phyloP scores from a whole-genome alignment of 2,113 vertebrate genomes.

The Caracal caracal region DNA sequence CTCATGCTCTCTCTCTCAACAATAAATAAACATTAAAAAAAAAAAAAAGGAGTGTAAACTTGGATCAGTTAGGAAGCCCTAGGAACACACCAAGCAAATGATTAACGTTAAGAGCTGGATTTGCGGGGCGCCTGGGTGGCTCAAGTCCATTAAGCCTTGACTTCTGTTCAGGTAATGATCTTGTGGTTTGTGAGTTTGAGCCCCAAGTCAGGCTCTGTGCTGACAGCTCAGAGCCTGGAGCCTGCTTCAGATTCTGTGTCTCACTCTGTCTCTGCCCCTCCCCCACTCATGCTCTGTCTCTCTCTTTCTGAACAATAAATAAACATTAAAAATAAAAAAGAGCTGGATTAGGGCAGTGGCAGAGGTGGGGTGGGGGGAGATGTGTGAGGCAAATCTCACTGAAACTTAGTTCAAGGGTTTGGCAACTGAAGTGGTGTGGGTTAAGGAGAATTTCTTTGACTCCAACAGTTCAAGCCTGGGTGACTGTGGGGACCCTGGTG shows the following conservation, averaged over 20 bases:
- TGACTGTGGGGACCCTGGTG: neutral
- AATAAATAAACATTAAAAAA: neutral
- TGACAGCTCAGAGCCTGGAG: no score
- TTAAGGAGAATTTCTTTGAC: neutral
- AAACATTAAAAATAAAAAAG: neutral
- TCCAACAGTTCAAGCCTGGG: neutral
- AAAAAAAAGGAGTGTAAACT: neutral
- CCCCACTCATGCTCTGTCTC: no score
- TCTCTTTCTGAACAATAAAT: no score
- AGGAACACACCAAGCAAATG: neutral
- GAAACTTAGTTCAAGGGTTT: neutral
- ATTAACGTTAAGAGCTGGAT: neutral
- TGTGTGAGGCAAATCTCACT: neutral
- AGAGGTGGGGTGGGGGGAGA: neutral
- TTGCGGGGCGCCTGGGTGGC: no score
- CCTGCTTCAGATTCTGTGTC: no score
- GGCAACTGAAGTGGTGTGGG: neutral
- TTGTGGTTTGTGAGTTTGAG: no score
- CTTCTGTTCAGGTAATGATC: no score
- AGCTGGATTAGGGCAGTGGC: neutral
- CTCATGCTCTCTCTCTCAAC: no score
- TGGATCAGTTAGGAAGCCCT: neutral
- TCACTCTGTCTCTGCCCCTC: no score
- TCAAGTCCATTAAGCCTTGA: no score
- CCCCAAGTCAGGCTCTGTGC: no score